Evolutionary conservation across 92 coral and sea anemone genomes (phyloP).

Genomic region (Epizoanthus fatuus): DNA sequence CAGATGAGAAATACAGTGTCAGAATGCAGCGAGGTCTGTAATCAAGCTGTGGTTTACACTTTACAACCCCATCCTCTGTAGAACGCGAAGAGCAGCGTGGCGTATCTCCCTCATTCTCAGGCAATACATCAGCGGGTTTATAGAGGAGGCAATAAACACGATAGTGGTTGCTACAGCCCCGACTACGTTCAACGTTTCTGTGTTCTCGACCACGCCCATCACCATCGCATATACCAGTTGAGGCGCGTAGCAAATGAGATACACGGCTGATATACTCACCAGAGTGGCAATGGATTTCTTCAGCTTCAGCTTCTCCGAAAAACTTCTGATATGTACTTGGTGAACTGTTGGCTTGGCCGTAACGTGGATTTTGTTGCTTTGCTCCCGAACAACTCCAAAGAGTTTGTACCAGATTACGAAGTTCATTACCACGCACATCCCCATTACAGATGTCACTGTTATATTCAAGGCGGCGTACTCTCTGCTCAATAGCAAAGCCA

Average conservation of each 20-base stretch:
- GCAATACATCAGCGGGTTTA: constrained; percentile 6
- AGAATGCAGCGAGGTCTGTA: too few species aligned
- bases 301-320: background rate
- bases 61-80: background rate
- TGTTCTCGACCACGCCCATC: background rate
- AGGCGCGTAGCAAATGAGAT: background rate
- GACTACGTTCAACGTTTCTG: background rate
- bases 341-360: background rate
- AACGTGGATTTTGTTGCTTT: background rate
- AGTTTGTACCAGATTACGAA: constrained; percentile 13
- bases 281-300: background rate
- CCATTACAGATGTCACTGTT: background rate
- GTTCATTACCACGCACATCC: background rate
- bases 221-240: background rate
- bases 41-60: background rate
- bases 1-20: too few species aligned
- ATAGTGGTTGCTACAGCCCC: background rate
- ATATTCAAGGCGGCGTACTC: background rate
- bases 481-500: background rate
- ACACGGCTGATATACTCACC: background rate
- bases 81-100: background rate
- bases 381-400: background rate
- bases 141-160: constrained; percentile 1
- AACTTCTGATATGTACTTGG: background rate
- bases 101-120: background rate